Base-by-base conservation (phyloP, 2,888 invertebrate genomes). In the Stenoptilia bipunctidactyla region DNA sequence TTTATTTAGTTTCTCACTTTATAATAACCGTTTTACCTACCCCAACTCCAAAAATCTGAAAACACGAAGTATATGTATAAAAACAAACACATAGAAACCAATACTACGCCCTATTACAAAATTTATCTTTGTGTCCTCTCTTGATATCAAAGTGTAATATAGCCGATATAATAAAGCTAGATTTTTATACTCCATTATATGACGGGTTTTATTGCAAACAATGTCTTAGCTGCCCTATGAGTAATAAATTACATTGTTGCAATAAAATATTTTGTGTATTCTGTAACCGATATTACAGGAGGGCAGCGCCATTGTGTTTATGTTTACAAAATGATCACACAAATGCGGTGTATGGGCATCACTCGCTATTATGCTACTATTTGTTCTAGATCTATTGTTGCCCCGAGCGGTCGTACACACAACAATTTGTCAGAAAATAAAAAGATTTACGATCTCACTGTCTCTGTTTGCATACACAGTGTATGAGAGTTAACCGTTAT, bases 351-450 rank as follows among this genome's bases (percentile, higher is more conserved):
- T 73, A 71, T 66, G 80, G 65, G 71, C 67, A 77, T 73, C 70
- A 64, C 57, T 53, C 58, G 50, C 66, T 61, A 79, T 79, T 79
- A 73, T 79, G 61, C 62, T 55, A 55, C 57, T 82, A 66, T 82
- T 80, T 82, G 82, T 82, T 73, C 79, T 79, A 72, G 61, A 66
- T 65, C 72, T 66, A 66, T 77, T 77, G 77, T 72, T 57, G n/a
- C n/a, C 55, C 51, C 45, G 46, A 40, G 63, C 65, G 75, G 73
- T 74, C 64, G 64, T 54, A 59, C 69, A 66, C 69, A 72, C 76
- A 74, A 72, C 79, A 74, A 83, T 83, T 82, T 83, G 82, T 83
- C 82, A 83, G 82, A 80, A 82, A 83, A 80, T 77, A 76, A 72
- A 80, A 71, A 82, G 80, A 83, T 83, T 82, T 82, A 82, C 82